These are phyloP conservation scores for Ceratosolen fusciceps DNA, from an alignment of 1,140 invertebrate species.

Conservation along the genomic window DNA sequence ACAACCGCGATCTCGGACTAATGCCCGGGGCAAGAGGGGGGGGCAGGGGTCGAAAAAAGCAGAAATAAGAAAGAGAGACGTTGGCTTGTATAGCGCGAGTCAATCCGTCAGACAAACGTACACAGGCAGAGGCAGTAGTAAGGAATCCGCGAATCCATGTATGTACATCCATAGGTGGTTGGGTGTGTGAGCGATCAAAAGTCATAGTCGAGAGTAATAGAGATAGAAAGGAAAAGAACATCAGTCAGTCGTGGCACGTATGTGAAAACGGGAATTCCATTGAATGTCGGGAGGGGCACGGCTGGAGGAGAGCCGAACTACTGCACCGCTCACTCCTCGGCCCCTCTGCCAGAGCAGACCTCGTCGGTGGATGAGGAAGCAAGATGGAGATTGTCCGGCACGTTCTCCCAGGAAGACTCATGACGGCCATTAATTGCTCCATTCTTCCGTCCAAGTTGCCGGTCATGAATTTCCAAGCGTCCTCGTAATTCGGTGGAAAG, in stretches of 20 bases:
- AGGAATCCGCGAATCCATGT: conserved; percentile 28
- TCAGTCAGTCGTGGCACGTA: conserved; percentile 55
- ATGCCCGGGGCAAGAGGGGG: no score
- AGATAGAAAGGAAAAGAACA: neutral
- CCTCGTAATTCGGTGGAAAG: conserved; percentile 51
- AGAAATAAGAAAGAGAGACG: no score
- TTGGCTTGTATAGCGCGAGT: no score
- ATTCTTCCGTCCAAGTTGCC: conserved; percentile 56
- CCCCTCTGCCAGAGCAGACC: neutral
- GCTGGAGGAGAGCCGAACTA: no score
- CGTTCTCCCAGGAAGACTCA: conserved; percentile 54
- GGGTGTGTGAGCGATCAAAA: conserved; percentile 8
- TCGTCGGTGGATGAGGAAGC: neutral
- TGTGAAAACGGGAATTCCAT: conserved; percentile 59
- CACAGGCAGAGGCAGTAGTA: no score
- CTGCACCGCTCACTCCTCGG: conserved; percentile 37
- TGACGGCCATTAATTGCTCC: conserved; percentile 60
- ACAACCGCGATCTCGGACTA: neutral
- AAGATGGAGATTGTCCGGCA: conserved; percentile 51
- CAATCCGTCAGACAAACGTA: no score
- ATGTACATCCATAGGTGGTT: no score
- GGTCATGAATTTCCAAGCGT: conserved; percentile 58
- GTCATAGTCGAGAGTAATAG: neutral
- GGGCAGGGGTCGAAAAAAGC: no score
- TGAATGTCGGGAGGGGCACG: no score